Percentiles rank a stretch among this genome's conserved stretches.
Conservation (phyloP, 2,888 invertebrate genomes). For the Agriopis aurantiaria region DNA sequence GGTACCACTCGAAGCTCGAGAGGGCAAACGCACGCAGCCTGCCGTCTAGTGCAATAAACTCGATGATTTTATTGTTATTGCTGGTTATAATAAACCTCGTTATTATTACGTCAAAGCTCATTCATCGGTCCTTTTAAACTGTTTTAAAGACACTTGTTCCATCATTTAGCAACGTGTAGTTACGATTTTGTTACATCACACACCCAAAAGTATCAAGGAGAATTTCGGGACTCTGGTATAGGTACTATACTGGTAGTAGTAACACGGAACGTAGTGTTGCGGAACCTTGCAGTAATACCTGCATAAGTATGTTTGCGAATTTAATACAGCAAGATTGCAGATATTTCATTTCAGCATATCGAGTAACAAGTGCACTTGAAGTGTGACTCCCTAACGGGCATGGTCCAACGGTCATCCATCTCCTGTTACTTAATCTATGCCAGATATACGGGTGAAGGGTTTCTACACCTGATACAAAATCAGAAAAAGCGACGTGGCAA, state of each 20-base stretch:
- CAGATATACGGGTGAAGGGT: slow-evolving; percentile 38
- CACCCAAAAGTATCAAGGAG: no score
- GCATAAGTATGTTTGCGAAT: slow-evolving; percentile 18
- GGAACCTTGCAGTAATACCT: slow-evolving; percentile 2
- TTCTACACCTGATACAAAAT: slow-evolving; percentile 23
- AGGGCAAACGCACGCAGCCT: slow-evolving; percentile 61
- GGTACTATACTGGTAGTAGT: not conserved
- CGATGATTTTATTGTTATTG: slow-evolving; percentile 70
- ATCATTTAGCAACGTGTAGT: not conserved
- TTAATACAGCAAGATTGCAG: slow-evolving; percentile 52
- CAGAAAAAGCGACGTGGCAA: slow-evolving; percentile 7
- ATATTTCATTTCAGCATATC: slow-evolving; percentile 73
- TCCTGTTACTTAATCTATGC: slow-evolving; percentile 65
- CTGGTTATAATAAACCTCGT: slow-evolving; percentile 58
- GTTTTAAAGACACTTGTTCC: slow-evolving; percentile 3
- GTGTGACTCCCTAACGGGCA: slow-evolving; percentile 79
- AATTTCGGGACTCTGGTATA: not conserved
- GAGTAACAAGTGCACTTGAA: slow-evolving; percentile 74
- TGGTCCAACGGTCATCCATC: slow-evolving; percentile 74
- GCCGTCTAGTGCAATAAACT: slow-evolving; percentile 66
- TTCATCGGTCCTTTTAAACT: slow-evolving; percentile 33
- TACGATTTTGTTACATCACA: not conserved
- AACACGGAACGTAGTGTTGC: not conserved
- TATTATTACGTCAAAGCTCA: slow-evolving; percentile 63
- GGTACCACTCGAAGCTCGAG: slow-evolving; percentile 69